Percentiles rank a stretch among this genome's conserved stretches.
phyloP scores from a whole-genome alignment of 2,113 vertebrate genomes.

The Sus scrofa region DNA sequence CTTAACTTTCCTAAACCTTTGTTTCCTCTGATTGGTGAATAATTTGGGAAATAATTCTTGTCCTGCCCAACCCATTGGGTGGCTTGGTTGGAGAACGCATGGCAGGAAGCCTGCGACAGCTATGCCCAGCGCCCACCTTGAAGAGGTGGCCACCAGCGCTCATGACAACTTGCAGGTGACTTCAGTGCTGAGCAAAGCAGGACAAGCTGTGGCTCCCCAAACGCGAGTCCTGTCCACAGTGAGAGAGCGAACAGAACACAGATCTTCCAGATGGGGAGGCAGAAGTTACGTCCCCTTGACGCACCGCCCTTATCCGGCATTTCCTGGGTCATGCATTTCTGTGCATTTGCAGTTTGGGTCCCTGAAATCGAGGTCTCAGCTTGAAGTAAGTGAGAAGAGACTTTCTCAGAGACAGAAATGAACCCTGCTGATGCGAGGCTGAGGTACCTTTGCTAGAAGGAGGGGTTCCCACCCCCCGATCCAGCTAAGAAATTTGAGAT shows the following conservation, averaged over 20 bases:
- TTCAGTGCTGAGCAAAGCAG: not conserved
- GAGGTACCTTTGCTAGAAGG: conserved; percentile 34
- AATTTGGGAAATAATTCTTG: not conserved
- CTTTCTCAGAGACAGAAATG: too few species aligned
- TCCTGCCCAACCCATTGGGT: not conserved
- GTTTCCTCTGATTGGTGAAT: not conserved
- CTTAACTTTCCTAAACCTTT: not conserved
- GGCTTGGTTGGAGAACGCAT: accelerated
- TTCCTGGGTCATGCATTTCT: not conserved
- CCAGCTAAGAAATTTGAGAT: conserved; percentile 52
- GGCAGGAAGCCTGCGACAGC: not conserved
- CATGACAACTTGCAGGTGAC: accelerated
- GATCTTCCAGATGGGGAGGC: not conserved
- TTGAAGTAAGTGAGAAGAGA: conserved; percentile 58
- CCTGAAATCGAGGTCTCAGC: conserved; percentile 24
- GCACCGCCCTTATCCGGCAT: not conserved
- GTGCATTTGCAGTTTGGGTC: not conserved
- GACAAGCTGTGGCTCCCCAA: not conserved
- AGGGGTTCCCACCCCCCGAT: not conserved
- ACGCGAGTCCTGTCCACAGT: not conserved
- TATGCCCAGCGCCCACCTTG: not conserved
- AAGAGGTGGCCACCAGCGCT: not conserved
- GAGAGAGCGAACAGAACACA: not conserved
- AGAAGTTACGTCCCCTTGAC: not conserved
- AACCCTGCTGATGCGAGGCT: too few species aligned